Conservation (phyloP, 2,113 vertebrate genomes). For the Ancistrus triradiatus region DNA sequence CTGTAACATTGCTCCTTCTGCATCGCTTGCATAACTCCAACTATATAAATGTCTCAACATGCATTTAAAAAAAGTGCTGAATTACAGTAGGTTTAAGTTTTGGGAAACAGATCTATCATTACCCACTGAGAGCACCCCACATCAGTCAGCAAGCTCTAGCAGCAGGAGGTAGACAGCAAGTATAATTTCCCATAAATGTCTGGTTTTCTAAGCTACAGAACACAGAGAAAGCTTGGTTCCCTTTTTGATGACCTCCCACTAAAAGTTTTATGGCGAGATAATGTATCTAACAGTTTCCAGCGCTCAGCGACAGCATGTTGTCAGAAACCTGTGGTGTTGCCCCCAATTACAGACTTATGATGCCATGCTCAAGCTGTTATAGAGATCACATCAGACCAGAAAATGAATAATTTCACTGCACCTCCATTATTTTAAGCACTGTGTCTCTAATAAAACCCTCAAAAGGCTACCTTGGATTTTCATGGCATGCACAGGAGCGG, state of each 20-base stretch:
- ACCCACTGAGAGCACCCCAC: conserved; percentile 55
- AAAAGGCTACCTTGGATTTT: conserved; percentile 58
- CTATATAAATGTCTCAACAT: conserved; percentile 53
- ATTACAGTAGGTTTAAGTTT: conserved; percentile 51
- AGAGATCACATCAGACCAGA: conserved; percentile 68
- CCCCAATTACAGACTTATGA: conserved; percentile 65
- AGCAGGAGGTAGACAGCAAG: conserved; percentile 42
- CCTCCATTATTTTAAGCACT: conserved; percentile 52
- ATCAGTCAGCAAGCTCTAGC: conserved; percentile 57
- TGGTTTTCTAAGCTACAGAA: conserved; percentile 44
- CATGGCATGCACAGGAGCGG: conserved; percentile 52
- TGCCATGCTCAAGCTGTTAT: conserved; percentile 62
- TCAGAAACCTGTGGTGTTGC: conserved; percentile 48
- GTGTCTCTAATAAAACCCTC: conserved; percentile 62
- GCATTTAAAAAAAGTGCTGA: conserved; percentile 50
- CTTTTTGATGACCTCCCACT: conserved; percentile 29
- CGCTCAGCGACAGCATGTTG: conserved; percentile 47
- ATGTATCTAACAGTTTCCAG: conserved; percentile 44
- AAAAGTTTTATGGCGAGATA: conserved; percentile 45
- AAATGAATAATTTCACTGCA: conserved; percentile 71
- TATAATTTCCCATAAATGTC: conserved; percentile 35
- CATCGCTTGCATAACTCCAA: conserved; percentile 51
- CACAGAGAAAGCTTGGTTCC: conserved; percentile 44
- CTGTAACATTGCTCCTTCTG: conserved; percentile 40
- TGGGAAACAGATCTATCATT: conserved; percentile 62